Evolutionary conservation across 2,888 invertebrate species (phyloP).

Genomic region (Marasmarcha lunaedactyla): DNA sequence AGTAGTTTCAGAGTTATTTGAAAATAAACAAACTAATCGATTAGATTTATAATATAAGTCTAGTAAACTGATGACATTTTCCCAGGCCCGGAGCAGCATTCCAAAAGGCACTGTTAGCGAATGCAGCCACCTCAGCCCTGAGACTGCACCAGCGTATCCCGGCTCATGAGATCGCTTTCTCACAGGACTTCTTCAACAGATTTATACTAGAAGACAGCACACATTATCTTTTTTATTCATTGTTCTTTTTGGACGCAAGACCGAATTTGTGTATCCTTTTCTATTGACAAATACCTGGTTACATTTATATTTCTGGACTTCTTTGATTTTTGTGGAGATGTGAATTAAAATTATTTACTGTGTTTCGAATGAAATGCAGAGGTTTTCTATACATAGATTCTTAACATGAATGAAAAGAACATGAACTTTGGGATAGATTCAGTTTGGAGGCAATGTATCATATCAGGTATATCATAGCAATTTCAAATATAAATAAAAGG

Average conservation of each 20-base stretch:
- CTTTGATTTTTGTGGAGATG: background rate
- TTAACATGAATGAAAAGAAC: too few species aligned
- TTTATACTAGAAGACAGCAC: conserved; percentile 93
- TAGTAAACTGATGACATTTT: background rate
- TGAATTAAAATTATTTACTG: too few species aligned
- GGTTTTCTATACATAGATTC: too few species aligned
- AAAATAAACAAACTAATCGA: too few species aligned
- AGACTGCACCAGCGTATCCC: conserved; percentile 95
- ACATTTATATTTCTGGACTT: conserved; percentile 8
- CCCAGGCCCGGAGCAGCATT: conserved; percentile 75
- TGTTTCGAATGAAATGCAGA: conserved; percentile 20
- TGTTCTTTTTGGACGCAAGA: conserved; percentile 92
- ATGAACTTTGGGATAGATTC: too few species aligned
- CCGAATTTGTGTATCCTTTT: conserved; percentile 92
- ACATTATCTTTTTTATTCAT: conserved; percentile 95
- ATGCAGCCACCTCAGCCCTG: conserved; percentile 95
- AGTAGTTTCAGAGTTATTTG: too few species aligned
- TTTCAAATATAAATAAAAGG: too few species aligned
- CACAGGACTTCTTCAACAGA: conserved; percentile 83
- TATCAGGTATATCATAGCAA: too few species aligned
- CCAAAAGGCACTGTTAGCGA: conserved; percentile 91
- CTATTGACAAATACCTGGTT: too few species aligned
- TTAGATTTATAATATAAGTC: too few species aligned
- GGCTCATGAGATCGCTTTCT: conserved; percentile 76
- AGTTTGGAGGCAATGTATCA: too few species aligned